phyloP scores from a whole-genome alignment of 2,797 vertebrate genomes.

The Anas capensis region DNA sequence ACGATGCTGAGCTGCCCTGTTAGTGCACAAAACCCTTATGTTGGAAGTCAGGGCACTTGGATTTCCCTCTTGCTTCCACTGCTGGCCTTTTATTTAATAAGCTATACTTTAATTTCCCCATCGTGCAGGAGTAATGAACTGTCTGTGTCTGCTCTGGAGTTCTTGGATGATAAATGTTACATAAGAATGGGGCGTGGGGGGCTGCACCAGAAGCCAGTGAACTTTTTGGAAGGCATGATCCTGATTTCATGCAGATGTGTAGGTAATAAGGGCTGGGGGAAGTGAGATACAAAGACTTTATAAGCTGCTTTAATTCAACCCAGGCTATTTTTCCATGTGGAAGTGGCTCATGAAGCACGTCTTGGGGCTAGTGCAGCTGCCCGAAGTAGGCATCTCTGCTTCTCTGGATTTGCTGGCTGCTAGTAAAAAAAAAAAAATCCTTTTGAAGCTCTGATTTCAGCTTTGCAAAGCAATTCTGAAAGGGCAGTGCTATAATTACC shows the following conservation, averaged over 20 bases:
- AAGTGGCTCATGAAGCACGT: conserved; percentile 54
- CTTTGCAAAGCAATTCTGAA: conserved; percentile 68
- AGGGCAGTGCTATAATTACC: conserved; percentile 65
- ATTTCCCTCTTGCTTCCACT: neutral
- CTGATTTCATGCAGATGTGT: conserved; percentile 67
- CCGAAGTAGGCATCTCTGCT: conserved; percentile 50
- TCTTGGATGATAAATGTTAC: neutral
- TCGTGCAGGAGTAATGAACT: neutral
- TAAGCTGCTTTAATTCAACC: conserved; percentile 64
- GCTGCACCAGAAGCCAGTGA: neutral
- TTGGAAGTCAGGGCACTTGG: neutral
- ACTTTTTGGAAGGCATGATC: conserved; percentile 29
- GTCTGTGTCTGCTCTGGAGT: neutral
- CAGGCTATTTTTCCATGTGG: conserved; percentile 52
- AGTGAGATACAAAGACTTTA: conserved; percentile 39
- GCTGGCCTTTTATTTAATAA: neutral
- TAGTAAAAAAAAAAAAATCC: neutral
- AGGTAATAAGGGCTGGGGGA: conserved; percentile 13
- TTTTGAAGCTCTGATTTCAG: conserved; percentile 68
- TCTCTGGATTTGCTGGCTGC: conserved; percentile 67
- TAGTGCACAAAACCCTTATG: neutral
- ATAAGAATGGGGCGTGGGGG: neutral
- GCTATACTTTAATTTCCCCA: neutral
- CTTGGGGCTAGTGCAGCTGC: conserved; percentile 62
- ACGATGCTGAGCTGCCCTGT: neutral